phyloP scores from a whole-genome alignment of 2,888 invertebrate genomes.

The Tubulanus polymorphus region DNA sequence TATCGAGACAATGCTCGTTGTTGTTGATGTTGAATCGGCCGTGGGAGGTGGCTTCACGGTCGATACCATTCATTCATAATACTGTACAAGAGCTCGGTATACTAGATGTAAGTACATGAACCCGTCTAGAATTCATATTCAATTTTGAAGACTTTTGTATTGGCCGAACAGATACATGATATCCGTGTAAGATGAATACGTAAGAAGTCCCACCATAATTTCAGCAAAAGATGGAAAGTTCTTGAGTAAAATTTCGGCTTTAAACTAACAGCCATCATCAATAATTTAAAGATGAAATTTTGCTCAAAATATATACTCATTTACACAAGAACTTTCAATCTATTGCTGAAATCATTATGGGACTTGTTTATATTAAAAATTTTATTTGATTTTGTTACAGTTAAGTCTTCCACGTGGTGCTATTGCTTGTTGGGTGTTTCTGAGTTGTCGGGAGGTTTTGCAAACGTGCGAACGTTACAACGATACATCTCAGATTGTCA shows the following conservation, averaged over 20 bases:
- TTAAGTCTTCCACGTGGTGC: conserved; percentile 76
- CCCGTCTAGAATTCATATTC: no score
- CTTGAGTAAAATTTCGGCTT: no score
- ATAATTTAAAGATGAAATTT: no score
- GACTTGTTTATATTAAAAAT: no score
- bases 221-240: no score
- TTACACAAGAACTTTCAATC: no score
- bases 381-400: conserved; percentile 24
- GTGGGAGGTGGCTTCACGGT: conserved; percentile 85
- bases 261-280: no score
- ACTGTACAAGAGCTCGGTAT: conserved; percentile 79
- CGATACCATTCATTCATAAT: conserved; percentile 84
- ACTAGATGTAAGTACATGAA: conserved; percentile 64
- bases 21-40: conserved; percentile 61
- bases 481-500: conserved; percentile 56
- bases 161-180: not conserved
- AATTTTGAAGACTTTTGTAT: not conserved
- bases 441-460: conserved; percentile 84
- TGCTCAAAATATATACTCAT: no score
- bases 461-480: conserved; percentile 63
- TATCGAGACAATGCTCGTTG: conserved; percentile 87
- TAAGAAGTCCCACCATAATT: no score
- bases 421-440: conserved; percentile 85
- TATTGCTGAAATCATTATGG: no score
- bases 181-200: no score